phyloP scores from a whole-genome alignment of 2,113 vertebrate species.

The Amphiprion percula region DNA sequence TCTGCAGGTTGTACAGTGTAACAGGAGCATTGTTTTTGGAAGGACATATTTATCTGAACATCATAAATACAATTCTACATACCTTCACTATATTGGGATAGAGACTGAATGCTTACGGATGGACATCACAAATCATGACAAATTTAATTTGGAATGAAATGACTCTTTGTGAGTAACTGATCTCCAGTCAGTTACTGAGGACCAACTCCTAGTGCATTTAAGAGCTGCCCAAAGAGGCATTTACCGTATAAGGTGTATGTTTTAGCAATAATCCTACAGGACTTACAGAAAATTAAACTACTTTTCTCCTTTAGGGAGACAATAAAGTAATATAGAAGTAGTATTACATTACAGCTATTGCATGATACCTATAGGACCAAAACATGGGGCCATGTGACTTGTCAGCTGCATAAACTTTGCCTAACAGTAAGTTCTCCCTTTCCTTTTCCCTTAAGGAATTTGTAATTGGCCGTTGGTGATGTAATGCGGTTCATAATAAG shows the following conservation, averaged over 20 bases:
- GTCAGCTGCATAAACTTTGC: constrained; percentile 75
- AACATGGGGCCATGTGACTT: constrained; percentile 45
- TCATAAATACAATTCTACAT: background rate
- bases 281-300: too few species aligned
- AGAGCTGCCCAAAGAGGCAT: too few species aligned
- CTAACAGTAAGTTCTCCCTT: constrained; percentile 65
- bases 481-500: constrained; percentile 88
- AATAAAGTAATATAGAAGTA: background rate
- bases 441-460: constrained; percentile 73
- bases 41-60: too few species aligned
- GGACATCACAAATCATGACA: background rate
- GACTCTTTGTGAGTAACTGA: too few species aligned
- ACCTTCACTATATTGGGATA: background rate
- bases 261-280: too few species aligned
- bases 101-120: background rate
- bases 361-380: constrained; percentile 29
- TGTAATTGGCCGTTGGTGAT: constrained; percentile 87
- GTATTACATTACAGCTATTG: constrained; percentile 10
- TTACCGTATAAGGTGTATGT: too few species aligned
- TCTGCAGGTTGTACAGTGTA: too few species aligned
- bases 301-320: too few species aligned
- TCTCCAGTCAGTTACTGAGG: too few species aligned
- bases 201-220: too few species aligned
- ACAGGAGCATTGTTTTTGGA: too few species aligned
- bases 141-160: background rate